Percentiles rank a stretch among this genome's conserved stretches.
phyloP scores from a whole-genome alignment of 2,113 vertebrate genomes.

The Coptodon bakossiorum region DNA sequence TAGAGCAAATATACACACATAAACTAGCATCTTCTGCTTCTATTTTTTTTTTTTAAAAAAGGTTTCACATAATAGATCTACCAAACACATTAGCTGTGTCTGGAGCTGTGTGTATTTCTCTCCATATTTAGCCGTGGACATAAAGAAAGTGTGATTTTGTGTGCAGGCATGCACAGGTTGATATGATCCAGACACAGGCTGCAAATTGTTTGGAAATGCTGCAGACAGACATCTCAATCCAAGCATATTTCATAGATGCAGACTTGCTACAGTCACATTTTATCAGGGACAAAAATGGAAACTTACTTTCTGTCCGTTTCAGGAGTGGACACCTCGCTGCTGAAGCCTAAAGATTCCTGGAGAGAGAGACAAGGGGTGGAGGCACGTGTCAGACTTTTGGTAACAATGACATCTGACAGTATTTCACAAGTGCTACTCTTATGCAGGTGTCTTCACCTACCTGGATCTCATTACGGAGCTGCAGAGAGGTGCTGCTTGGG shows the following conservation, averaged over 20 bases:
- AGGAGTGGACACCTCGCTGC: conserved; percentile 85
- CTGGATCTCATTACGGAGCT: conserved; percentile 90
- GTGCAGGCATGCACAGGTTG: background rate
- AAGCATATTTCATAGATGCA: background rate
- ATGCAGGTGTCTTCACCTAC: conserved; percentile 61
- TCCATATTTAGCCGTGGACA: background rate
- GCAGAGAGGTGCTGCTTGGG: conserved; percentile 79
- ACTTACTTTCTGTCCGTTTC: conserved; percentile 95
- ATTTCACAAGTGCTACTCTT: background rate
- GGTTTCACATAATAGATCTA: background rate
- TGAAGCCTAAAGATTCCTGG: conserved; percentile 90
- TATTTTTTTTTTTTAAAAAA: too few relatives aligned
- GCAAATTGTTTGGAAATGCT: conserved; percentile 30
- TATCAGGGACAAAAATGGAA: background rate
- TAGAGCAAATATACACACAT: background rate
- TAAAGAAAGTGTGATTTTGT: background rate
- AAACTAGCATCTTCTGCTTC: background rate
- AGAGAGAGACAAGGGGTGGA: conserved; percentile 1
- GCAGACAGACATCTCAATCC: conserved; percentile 20
- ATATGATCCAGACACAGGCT: conserved; percentile 20
- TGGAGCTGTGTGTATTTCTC: background rate
- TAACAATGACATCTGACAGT: background rate
- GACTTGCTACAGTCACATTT: background rate
- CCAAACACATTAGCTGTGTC: background rate
- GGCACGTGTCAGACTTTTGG: background rate